Evolutionary conservation across 2,113 vertebrate genomes (phyloP), one percentile per base, ranked within the genome.

Genomic region (Leucopternis melanops): DNA sequence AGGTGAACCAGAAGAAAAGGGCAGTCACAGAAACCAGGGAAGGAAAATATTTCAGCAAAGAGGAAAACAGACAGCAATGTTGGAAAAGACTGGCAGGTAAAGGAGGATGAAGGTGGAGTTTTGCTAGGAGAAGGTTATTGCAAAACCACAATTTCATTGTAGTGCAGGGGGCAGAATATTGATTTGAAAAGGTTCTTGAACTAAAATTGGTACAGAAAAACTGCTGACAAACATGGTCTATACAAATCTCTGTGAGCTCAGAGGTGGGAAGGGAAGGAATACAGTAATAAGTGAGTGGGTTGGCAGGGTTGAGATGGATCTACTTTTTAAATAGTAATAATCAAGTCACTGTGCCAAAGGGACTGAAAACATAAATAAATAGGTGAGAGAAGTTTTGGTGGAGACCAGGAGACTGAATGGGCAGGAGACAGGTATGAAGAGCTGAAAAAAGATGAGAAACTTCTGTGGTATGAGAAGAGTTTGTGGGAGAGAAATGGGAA

Each of bases 1-100:
- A 84, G 32, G 11, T 66, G 84, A 97, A 59, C 5, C 19, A 95
- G 50, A 85, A 73, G 81, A 73, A 84, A 84, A 74, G 2, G 13
- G 78, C 32, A 80, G 78, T 87, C 66, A 75, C 29, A 93, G 66
- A 96, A 90, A 90, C 52, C 78, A 80, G 52, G 19, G 49, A 85
- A 88, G 82, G 94, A 95, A 97, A 95, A 86, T 90, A 92, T 93
- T 96, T 88, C 71, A 72, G 66, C 70, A 72, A 71, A 87, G 79
- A 94, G 73, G 42, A 95, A 95, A 95, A 50, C 81, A 92, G 79
- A 61, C 71, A 79, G 57, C 38, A 69, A 40, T 40, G 25, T 31
- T 92, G 55, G 78, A 92, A 92, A 38, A 91, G 16, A 84, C 34
- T 72, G 57, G n/a, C 44, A 94, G 77, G 81, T 63, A 67, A 91